These are phyloP conservation scores for Bradypodion ventrale DNA, from an alignment of 2,797 vertebrate genomes.

Conservation along the genomic window DNA sequence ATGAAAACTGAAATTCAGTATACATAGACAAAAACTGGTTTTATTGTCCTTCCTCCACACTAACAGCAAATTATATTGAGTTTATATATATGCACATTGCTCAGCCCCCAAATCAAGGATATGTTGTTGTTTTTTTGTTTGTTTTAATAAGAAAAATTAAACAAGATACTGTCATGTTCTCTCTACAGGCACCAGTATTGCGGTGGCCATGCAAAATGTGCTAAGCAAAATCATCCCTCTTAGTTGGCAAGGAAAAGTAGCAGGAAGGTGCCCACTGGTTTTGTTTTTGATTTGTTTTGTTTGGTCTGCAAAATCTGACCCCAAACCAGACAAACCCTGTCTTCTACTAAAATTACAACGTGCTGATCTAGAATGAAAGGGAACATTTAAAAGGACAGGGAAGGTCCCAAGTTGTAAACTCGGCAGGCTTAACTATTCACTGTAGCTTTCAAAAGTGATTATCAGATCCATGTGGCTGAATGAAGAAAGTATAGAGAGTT, in stretches of 20 bases:
- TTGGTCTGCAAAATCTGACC: not conserved
- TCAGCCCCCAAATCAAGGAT: constrained; percentile 34
- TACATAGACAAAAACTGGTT: constrained; percentile 40
- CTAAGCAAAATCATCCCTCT: not conserved
- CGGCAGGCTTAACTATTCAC: not conserved
- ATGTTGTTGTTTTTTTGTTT: too few relatives aligned
- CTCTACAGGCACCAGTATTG: not conserved
- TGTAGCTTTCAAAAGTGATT: not conserved
- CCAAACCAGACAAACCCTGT: constrained; percentile 13
- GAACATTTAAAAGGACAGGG: not conserved
- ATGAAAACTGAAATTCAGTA: constrained; percentile 55
- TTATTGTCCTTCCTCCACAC: constrained; percentile 42
- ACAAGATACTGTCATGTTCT: not conserved
- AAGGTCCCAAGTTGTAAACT: not conserved
- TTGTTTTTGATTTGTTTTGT: not conserved
- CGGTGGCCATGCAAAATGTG: not conserved
- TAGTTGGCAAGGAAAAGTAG: not conserved
- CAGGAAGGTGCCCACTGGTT: not conserved
- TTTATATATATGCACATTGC: constrained; percentile 34
- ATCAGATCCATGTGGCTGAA: not conserved
- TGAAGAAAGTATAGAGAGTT: not conserved
- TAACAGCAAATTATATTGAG: constrained; percentile 18
- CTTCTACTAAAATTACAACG: constrained; percentile 3
- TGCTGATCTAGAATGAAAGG: not conserved
- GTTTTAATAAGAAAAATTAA: not conserved